These are phyloP conservation scores for Spheniscus humboldti DNA, from an alignment of 2,797 vertebrate species.

Conservation along the genomic window DNA sequence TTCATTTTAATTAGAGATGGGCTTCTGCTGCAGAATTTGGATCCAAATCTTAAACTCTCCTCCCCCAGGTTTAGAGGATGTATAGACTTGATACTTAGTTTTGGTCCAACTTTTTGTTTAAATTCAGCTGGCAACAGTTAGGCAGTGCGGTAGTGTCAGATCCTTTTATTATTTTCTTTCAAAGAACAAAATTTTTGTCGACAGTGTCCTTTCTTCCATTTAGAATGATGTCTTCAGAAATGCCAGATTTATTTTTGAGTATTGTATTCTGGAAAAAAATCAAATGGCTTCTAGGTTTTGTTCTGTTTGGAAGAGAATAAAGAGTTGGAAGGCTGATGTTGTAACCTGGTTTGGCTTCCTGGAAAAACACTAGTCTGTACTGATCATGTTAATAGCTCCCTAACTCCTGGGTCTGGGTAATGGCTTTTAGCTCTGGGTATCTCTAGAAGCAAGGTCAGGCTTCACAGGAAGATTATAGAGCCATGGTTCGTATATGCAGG, in stretches of 20 bases:
- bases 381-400: background rate
- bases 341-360: background rate
- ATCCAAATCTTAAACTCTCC: background rate
- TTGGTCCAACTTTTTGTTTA: background rate
- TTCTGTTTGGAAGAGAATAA: background rate
- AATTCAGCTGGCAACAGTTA: background rate
- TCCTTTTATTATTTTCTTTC: background rate
- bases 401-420: background rate
- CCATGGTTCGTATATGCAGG: background rate
- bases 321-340: background rate
- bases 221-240: background rate
- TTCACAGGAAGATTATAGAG: background rate
- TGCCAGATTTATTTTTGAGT: background rate
- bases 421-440: background rate
- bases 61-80: background rate
- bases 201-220: background rate
- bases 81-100: background rate
- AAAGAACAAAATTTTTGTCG: background rate
- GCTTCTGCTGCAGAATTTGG: background rate
- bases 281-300: background rate
- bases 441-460: background rate
- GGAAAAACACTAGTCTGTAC: background rate
- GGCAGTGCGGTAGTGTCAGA: background rate
- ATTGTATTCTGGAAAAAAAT: background rate
- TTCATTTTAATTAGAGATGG: slow-evolving; percentile 9